These are phyloP conservation scores for Myotis yumanensis DNA, from an alignment of 2,113 vertebrate genomes.

Conservation along the genomic window DNA sequence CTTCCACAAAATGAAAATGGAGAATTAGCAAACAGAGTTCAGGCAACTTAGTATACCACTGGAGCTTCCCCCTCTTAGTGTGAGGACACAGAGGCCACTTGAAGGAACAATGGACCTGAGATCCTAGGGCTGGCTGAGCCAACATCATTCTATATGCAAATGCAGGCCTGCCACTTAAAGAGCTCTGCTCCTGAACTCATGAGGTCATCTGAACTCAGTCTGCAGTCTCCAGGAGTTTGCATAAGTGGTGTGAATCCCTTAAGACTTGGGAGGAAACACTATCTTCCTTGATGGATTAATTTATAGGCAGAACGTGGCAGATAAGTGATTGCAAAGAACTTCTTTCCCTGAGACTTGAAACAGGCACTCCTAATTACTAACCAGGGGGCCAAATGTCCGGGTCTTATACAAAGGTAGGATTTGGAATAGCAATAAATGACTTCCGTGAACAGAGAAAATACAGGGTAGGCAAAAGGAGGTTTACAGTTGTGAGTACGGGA, in stretches of 20 bases:
- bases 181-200: conserved; percentile 75
- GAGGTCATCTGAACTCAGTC: conserved; percentile 76
- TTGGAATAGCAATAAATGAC: background rate
- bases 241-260: conserved; percentile 71
- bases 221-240: conserved; percentile 76
- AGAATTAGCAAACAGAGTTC: conserved; percentile 18
- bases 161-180: conserved; percentile 68
- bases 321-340: conserved; percentile 65
- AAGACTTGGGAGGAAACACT: conserved; percentile 78
- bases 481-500: background rate
- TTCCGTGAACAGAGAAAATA: background rate
- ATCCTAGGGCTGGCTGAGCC: conserved; percentile 62
- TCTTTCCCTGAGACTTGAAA: background rate
- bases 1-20: conserved; percentile 13
- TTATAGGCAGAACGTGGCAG: conserved; percentile 74
- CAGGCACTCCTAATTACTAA: background rate
- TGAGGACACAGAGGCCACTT: conserved; percentile 43
- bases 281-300: conserved; percentile 79
- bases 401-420: background rate
- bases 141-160: conserved; percentile 76
- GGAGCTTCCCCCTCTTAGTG: background rate
- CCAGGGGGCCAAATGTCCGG: background rate
- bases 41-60: background rate
- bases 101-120: conserved; percentile 67
- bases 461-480: background rate